Evolutionary conservation across 2,797 vertebrate species (phyloP).

Genomic region (Pseudocheirus occidentalis): DNA sequence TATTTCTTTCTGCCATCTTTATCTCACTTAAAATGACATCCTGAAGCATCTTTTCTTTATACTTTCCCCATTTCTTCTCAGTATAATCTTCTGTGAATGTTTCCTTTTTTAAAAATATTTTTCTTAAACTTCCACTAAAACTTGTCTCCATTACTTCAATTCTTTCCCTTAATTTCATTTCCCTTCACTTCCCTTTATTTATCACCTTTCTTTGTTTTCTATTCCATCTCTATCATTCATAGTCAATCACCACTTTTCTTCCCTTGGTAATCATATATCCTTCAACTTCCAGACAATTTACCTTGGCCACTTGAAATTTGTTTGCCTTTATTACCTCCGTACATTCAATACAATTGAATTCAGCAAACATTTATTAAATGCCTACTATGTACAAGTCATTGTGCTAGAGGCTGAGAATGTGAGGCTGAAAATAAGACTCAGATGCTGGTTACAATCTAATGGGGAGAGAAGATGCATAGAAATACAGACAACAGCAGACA

Average conservation of each 20-base stretch:
- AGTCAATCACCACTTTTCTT: conserved; percentile 17
- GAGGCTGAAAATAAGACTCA: neutral
- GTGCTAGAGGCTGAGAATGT: neutral
- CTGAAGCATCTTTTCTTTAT: conserved; percentile 27
- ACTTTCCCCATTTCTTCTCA: conserved; percentile 21
- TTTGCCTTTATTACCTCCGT: conserved; percentile 25
- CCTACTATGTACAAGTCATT: neutral
- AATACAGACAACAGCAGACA: neutral
- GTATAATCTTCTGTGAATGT: neutral
- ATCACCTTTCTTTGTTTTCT: conserved; percentile 21
- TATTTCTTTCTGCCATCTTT: conserved; percentile 24
- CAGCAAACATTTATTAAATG: neutral
- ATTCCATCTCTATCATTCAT: conserved; percentile 12
- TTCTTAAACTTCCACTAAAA: conserved; percentile 33
- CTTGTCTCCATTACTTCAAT: conserved; percentile 28
- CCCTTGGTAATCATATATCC: neutral
- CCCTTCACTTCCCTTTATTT: conserved; percentile 11
- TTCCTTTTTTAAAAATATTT: conserved; percentile 33
- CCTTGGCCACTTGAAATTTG: neutral
- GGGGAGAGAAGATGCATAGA: neutral
- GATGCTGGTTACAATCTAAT: neutral
- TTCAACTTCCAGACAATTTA: conserved; percentile 10
- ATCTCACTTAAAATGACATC: conserved; percentile 44
- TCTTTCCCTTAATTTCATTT: neutral
- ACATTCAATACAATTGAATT: neutral